Conservation (phyloP, 2,888 invertebrate species). For the Pandemis corylana region DNA sequence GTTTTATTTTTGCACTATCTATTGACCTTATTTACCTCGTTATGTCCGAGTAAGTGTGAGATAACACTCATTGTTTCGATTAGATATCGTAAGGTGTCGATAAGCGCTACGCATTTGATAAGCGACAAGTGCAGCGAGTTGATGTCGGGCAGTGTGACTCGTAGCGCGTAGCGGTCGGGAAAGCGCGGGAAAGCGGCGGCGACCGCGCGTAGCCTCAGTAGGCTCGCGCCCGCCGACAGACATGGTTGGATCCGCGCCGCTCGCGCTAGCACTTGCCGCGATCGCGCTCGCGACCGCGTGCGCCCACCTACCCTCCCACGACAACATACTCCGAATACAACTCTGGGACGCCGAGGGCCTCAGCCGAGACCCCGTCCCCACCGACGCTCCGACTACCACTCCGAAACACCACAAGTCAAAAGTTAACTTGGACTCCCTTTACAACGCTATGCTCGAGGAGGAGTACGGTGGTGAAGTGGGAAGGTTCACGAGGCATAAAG, state of each 20-base stretch:
- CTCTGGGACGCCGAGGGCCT: conserved; percentile 81
- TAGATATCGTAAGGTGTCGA: conserved; percentile 11
- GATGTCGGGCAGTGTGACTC: conserved; percentile 48
- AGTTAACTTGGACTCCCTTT: conserved; percentile 73
- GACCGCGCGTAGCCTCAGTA: conserved; percentile 61
- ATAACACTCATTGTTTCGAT: conserved; percentile 18
- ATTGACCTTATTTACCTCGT: conserved; percentile 37
- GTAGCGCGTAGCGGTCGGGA: conserved; percentile 67
- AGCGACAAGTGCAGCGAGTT: conserved; percentile 20
- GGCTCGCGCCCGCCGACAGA: conserved; percentile 76
- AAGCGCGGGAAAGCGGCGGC: conserved; percentile 78
- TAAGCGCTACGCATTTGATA: conserved; percentile 6
- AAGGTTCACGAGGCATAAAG: conserved; percentile 76
- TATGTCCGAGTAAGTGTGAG: conserved; percentile 4
- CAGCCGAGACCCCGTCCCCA: conserved; percentile 66
- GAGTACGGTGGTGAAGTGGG: conserved; percentile 68
- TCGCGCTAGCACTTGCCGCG: conserved; percentile 66
- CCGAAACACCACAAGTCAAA: conserved; percentile 61
- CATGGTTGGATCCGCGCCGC: conserved; percentile 72
- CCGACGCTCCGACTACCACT: conserved; percentile 52
- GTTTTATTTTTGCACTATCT: conserved; percentile 59
- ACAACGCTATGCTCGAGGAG: conserved; percentile 77
- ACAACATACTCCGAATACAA: conserved; percentile 79
- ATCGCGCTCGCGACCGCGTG: conserved; percentile 72
- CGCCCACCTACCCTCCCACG: conserved; percentile 77